Base-by-base conservation (phyloP, 2,888 invertebrate species). In the Melipona beecheii region DNA sequence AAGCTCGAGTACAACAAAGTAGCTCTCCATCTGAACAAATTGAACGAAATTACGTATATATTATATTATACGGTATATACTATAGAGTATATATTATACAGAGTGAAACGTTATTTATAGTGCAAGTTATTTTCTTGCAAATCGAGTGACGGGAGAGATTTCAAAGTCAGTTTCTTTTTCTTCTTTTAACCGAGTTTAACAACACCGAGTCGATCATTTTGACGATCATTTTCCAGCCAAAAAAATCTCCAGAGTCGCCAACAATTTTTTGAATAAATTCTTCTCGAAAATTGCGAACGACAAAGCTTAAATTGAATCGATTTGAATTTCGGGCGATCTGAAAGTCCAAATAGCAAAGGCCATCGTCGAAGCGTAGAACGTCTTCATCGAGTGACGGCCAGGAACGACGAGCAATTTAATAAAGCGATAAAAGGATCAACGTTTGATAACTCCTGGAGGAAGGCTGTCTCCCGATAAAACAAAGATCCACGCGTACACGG, bases 371-470 rank as follows among this genome's bases (percentile, higher is more conserved):
- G 19, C 54, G n/a, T 24, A 24, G 56, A 66, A 43, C 17, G 21
- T 75, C 68, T 75, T 75, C 54, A 66, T 66, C 54, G 54, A n/a
- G n/a, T 15, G 4, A 24, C 9, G 9, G 17, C 17, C n/a, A n/a
- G 15, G 43, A 43, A 43, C 43, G 43, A 9, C 4, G 49, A 21
- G 2, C 54, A 56, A 70, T 70, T 52, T 36, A 56, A 70, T 70
- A 36, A 31, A 70, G 70, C 4, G 54, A 36, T 70, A 49, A 62
- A 21, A 43, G 9, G 21, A 62, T 73, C 31, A 50, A 27, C 4
- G n/a, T 27, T 21, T 21, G 43, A 49, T 62, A 54, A 54, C 54
- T 17, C 60, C 43, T 43, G 36, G 9, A 49, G 49, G 21, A 49
- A 50, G 43, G 17, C 21, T 27, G 49, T 15, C 49, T 27, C 3